phyloP scores from a whole-genome alignment of 2,797 vertebrate species.

The Yasuhikotakia modesta region DNA sequence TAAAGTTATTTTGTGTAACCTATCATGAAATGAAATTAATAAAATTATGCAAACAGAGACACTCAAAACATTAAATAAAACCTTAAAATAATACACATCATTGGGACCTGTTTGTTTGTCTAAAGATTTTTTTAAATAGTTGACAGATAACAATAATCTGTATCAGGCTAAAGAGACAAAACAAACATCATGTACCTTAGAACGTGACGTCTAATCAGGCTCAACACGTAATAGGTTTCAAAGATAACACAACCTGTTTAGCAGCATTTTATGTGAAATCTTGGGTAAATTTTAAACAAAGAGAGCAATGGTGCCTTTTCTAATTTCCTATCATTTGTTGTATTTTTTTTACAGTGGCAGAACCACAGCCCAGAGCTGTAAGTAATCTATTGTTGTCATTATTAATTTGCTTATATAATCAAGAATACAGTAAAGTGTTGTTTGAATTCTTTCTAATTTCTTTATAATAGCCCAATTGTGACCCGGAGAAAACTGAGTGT shows the following conservation, averaged over 20 bases:
- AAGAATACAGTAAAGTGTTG: not conserved
- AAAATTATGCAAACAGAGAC: not conserved
- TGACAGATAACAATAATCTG: not conserved
- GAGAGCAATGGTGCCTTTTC: not conserved
- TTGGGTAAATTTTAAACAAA: not conserved
- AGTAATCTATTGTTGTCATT: not conserved
- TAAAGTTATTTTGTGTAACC: not conserved
- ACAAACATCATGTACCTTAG: not conserved
- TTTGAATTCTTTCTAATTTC: not conserved
- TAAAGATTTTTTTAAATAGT: not conserved
- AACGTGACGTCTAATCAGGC: not conserved
- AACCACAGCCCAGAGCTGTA: not conserved
- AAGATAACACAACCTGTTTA: not conserved
- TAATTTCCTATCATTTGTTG: not conserved
- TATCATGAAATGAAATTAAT: not conserved
- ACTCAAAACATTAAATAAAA: not conserved
- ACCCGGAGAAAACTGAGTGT: not conserved
- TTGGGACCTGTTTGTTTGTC: not conserved
- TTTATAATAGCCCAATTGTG: constrained; percentile 17
- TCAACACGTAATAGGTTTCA: not conserved
- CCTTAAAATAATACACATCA: not conserved
- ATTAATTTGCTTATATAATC: not conserved
- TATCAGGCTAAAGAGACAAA: not conserved
- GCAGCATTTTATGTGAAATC: not conserved
- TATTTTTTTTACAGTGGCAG: constrained; percentile 3